phyloP scores from a whole-genome alignment of 1,140 invertebrate genomes.

The Dreissena rostriformis region DNA sequence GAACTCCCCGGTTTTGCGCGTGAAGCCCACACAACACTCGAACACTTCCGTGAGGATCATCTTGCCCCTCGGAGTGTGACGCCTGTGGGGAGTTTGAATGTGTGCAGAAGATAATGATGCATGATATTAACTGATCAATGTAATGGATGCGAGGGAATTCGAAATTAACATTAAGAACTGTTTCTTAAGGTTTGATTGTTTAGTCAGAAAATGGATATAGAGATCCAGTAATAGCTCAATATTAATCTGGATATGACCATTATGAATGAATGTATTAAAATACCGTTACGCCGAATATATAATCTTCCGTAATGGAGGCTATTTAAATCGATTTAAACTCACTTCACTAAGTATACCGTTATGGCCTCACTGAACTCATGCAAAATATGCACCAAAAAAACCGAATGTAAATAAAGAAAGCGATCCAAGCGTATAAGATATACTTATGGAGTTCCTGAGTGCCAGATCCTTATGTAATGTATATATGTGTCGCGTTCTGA shows the following conservation, averaged over 20 bases:
- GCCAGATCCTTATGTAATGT: no score
- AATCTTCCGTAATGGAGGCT: no score
- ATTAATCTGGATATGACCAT: not conserved
- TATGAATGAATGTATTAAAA: not conserved
- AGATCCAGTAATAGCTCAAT: no score
- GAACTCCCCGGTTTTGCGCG: conserved; percentile 7
- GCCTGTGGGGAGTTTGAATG: not conserved
- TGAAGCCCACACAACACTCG: conserved; percentile 51
- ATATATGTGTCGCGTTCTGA: no score
- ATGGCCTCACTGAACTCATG: no score
- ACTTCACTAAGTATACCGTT: no score
- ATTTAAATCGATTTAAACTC: no score
- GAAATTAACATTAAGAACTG: not conserved
- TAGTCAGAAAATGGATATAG: not conserved
- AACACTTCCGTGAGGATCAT: conserved; percentile 12
- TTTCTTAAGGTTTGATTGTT: not conserved
- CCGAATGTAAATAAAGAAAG: no score
- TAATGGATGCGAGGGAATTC: not conserved
- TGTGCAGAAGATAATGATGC: not conserved
- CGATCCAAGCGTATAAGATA: no score
- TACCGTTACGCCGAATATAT: no score
- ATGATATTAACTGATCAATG: not conserved
- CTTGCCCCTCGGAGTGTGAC: not conserved
- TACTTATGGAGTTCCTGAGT: no score
- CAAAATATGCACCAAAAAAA: no score